Percentiles rank a stretch among this genome's conserved stretches.
These are phyloP conservation scores for Tiliacea citrago DNA, from an alignment of 2,888 invertebrate genomes.

Conservation along the genomic window DNA sequence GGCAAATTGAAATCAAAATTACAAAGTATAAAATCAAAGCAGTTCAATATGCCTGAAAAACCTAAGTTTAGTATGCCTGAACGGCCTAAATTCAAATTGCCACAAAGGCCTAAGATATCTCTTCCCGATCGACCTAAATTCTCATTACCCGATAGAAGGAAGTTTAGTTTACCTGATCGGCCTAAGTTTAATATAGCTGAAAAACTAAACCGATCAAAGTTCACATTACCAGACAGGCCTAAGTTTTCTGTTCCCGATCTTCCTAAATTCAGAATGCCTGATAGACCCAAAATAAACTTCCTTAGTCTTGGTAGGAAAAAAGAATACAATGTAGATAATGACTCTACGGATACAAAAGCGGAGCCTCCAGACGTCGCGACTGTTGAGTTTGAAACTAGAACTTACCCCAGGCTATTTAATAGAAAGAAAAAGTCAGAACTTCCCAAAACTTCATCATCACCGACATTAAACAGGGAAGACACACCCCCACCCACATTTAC, in stretches of 20 bases:
- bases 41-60: constrained; percentile 88
- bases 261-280: constrained; percentile 91
- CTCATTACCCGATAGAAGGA: constrained; percentile 90
- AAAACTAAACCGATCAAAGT: constrained; percentile 91
- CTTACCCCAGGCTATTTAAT: constrained; percentile 94
- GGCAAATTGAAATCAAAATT: constrained; percentile 93
- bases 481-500: constrained; percentile 92
- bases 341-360: constrained; percentile 81
- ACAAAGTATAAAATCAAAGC: constrained; percentile 91
- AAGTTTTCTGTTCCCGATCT: constrained; percentile 90
- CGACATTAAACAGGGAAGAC: constrained; percentile 88
- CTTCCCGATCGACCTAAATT: constrained; percentile 91
- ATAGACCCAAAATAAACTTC: constrained; percentile 91
- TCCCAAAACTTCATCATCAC: constrained; percentile 89
- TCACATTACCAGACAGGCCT: constrained; percentile 91
- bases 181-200: constrained; percentile 90
- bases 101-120: constrained; percentile 90
- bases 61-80: constrained; percentile 91
- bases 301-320: constrained; percentile 91
- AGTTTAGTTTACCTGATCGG: constrained; percentile 92
- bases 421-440: constrained; percentile 86
- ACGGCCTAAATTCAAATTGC: constrained; percentile 86
- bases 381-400: constrained; percentile 94
- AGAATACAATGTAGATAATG: constrained; percentile 80
- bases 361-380: constrained; percentile 87